Conservation (phyloP, 2,888 invertebrate genomes). For the Synanthedon tipuliformis region DNA sequence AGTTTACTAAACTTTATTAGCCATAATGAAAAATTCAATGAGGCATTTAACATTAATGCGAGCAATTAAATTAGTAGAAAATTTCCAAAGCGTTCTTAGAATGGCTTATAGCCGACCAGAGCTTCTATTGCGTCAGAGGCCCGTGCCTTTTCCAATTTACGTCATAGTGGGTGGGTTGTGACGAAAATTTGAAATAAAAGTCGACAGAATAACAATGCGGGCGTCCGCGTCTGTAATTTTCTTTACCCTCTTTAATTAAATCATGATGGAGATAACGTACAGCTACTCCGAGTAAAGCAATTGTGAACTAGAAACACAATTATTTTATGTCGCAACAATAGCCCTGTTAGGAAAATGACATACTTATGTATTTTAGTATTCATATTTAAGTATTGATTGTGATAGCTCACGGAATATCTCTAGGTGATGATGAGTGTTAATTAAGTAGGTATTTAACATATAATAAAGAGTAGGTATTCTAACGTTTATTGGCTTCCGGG, state of each 20-base stretch:
- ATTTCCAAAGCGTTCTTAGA: conserved; percentile 2
- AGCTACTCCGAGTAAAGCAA: neutral
- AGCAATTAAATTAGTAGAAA: neutral
- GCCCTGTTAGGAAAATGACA: too few species aligned
- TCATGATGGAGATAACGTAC: neutral
- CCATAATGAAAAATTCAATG: too few species aligned
- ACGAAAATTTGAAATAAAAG: conserved; percentile 11
- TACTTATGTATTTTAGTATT: too few species aligned
- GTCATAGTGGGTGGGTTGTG: conserved; percentile 13
- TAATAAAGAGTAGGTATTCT: too few species aligned
- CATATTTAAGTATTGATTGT: too few species aligned
- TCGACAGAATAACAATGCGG: conserved; percentile 9
- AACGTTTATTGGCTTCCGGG: too few species aligned
- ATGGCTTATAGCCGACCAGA: conserved; percentile 2
- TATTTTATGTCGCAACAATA: neutral
- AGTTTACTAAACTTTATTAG: too few species aligned
- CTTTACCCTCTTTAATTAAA: neutral
- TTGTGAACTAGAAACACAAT: neutral
- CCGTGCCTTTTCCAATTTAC: conserved; percentile 13
- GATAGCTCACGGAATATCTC: too few species aligned
- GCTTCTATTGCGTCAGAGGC: conserved; percentile 13
- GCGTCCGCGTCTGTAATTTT: conserved; percentile 1
- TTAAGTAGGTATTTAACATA: too few species aligned
- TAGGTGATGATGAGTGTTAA: too few species aligned
- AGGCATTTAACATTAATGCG: too few species aligned